These are phyloP conservation scores for Lymantria monacha DNA, from an alignment of 2,888 invertebrate genomes.

Conservation along the genomic window DNA sequence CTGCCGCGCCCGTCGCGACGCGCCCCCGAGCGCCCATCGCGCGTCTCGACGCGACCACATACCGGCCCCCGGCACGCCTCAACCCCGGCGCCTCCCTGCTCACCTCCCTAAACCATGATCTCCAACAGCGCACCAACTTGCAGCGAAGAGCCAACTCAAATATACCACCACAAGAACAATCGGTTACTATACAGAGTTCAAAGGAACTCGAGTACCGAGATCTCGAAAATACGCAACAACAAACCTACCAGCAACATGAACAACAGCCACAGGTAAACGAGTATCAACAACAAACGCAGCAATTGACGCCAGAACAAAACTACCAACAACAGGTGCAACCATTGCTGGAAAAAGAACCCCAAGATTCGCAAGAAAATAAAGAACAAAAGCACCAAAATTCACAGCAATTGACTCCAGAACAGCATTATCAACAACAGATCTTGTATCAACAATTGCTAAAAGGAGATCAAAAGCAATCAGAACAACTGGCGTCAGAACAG, in stretches of 20 bases:
- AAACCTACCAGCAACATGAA: constrained; percentile 4
- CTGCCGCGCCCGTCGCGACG: constrained; percentile 28
- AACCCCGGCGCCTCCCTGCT: constrained; percentile 52
- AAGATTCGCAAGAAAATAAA: neutral
- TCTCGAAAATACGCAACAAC: neutral
- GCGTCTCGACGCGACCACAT: constrained; percentile 61
- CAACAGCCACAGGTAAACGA: constrained; percentile 15
- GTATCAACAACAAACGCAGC: constrained; percentile 1
- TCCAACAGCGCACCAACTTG: constrained; percentile 50
- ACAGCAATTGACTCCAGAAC: constrained; percentile 5
- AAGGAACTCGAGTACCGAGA: constrained; percentile 37
- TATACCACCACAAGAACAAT: constrained; percentile 45
- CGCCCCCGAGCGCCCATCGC: constrained; percentile 39
- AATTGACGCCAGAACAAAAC: constrained; percentile 1
- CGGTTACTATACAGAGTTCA: constrained; percentile 39
- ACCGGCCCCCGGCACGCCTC: constrained; percentile 61
- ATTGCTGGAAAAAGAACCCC: neutral
- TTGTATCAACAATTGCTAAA: constrained; percentile 7
- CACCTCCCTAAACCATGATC: constrained; percentile 39
- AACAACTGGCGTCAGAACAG: constrained; percentile 5
- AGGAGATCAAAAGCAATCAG: constrained; percentile 1
- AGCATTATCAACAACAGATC: constrained; percentile 12
- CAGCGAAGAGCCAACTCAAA: constrained; percentile 64
- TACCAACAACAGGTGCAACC: neutral
- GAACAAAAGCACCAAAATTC: neutral